A percentile compares a stretch with the other conserved stretches of the same genome.
Conservation (phyloP, 2,797 vertebrate genomes). For the Falco novaeseelandiae region DNA sequence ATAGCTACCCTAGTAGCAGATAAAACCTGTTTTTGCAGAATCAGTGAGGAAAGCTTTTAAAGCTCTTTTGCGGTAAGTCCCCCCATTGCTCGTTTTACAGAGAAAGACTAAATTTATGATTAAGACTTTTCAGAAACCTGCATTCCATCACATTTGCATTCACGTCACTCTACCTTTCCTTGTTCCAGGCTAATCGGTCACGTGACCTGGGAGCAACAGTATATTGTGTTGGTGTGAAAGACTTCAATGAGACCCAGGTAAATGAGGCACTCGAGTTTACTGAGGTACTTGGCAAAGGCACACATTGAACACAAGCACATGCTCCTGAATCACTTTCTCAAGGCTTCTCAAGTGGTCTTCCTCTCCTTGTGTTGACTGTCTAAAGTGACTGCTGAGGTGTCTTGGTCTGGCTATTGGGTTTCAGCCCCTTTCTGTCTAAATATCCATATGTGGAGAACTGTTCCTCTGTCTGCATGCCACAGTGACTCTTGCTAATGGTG, state of each 20-base stretch:
- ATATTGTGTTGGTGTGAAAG: conserved; percentile 97
- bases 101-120: not conserved
- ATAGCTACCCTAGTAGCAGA: not conserved
- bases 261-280: not conserved
- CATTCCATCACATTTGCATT: fast-evolving
- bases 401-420: not conserved
- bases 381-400: not conserved
- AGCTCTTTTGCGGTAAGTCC: not conserved
- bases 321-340: fast-evolving
- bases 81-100: not conserved
- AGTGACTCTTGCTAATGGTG: not conserved
- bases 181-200: conserved; percentile 90
- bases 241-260: conserved; percentile 99
- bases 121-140: not conserved
- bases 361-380: not conserved
- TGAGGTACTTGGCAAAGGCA: not conserved
- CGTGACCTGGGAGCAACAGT: conserved; percentile 93
- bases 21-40: not conserved
- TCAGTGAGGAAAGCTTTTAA: not conserved
- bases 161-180: not conserved
- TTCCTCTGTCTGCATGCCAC: not conserved
- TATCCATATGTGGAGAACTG: not conserved
- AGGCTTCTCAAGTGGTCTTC: too few species aligned
- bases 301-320: fast-evolving
- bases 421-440: not conserved